Percentiles rank a stretch among this genome's conserved stretches.
These are phyloP conservation scores for Orius laevigatus DNA, from an alignment of 1,140 invertebrate genomes.

Conservation along the genomic window DNA sequence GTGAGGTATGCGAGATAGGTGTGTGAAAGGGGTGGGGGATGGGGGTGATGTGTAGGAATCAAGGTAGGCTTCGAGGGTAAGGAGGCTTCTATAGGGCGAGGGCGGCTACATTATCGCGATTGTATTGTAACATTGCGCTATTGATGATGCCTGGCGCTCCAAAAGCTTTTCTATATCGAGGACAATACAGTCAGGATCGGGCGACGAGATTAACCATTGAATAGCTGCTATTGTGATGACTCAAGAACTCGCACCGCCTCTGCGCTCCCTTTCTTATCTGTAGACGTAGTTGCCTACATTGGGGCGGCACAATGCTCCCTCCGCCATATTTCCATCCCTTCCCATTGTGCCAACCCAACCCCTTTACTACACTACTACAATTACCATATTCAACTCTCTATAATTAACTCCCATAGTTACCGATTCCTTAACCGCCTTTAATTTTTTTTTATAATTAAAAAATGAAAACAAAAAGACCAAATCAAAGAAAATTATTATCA, in stretches of 20 bases:
- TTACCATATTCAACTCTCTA: constrained; percentile 4
- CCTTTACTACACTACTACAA: constrained; percentile 3
- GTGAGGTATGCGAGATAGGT: constrained; percentile 1
- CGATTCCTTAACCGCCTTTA: neutral
- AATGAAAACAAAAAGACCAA: neutral
- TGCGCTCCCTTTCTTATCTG: constrained; percentile 17
- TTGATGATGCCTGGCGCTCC: constrained; percentile 22
- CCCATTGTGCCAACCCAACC: neutral
- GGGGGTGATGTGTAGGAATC: neutral
- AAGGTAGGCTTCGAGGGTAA: neutral
- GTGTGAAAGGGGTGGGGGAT: neutral
- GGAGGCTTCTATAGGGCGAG: neutral
- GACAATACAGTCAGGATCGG: constrained; percentile 22
- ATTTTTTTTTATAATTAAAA: constrained; percentile 5
- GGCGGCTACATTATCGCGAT: constrained; percentile 21
- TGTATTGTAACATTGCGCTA: constrained; percentile 23
- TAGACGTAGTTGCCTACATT: constrained; percentile 17
- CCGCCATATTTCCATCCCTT: constrained; percentile 9
- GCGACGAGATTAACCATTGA: constrained; percentile 22
- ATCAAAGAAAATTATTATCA: neutral
- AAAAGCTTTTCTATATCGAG: constrained; percentile 22
- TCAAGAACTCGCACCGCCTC: constrained; percentile 18
- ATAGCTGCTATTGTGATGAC: constrained; percentile 21
- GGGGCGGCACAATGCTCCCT: constrained; percentile 1
- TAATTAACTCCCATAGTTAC: constrained; percentile 2